Evolutionary conservation across 2,113 vertebrate genomes (phyloP).

Genomic region (Lampris megalopsis): DNA sequence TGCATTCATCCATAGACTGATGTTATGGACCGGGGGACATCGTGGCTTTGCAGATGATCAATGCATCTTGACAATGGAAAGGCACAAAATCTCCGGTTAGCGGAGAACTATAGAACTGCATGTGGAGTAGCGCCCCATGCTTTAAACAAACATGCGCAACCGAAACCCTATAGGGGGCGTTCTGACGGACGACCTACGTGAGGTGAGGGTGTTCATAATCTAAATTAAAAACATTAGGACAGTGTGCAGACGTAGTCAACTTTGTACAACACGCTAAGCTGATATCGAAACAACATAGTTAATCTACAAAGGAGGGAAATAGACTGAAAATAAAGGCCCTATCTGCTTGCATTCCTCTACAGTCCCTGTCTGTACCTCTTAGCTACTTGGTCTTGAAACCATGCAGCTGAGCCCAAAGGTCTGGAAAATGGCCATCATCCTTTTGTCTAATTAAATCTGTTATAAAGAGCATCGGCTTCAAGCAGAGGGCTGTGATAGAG

Average conservation of each 20-base stretch:
- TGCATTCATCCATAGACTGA: no score
- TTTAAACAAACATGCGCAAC: no score
- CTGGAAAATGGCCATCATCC: conserved; percentile 65
- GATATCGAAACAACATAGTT: not conserved
- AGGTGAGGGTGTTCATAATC: not conserved
- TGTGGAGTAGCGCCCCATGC: no score
- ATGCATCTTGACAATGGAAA: no score
- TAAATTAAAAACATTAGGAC: conserved; percentile 8
- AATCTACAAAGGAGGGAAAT: not conserved
- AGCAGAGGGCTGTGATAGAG: conserved; percentile 52
- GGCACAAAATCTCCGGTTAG: no score
- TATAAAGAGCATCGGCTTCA: conserved; percentile 53
- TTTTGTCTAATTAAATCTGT: conserved; percentile 76
- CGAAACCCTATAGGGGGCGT: no score
- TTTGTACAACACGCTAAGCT: not conserved
- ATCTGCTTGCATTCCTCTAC: conserved; percentile 36
- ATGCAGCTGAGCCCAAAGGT: conserved; percentile 42
- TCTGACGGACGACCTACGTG: no score
- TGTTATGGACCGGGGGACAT: no score
- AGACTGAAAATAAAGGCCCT: conserved; percentile 28
- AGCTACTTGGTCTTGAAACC: conserved; percentile 30
- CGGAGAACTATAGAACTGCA: no score
- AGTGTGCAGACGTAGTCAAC: conserved; percentile 3
- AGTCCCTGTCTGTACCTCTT: conserved; percentile 23
- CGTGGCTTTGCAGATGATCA: no score